Evolutionary conservation across 2,113 vertebrate genomes (phyloP).

Genomic region (Pelmatolapia mariae): DNA sequence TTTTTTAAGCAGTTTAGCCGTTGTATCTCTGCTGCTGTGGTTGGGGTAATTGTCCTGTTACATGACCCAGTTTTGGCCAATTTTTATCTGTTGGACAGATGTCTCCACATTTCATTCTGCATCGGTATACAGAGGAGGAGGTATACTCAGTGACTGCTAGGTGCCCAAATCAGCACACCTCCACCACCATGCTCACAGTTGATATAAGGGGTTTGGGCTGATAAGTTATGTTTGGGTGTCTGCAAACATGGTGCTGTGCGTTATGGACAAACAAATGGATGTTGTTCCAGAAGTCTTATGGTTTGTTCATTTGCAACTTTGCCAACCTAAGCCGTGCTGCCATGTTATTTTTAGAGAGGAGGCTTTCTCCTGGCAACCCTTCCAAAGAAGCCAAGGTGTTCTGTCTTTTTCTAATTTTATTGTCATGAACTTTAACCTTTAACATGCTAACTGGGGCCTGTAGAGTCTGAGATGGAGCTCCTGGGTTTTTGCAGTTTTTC

Average conservation of each 20-base stretch:
- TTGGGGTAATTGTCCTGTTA: not conserved
- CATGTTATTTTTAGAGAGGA: not conserved
- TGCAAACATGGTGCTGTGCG: not conserved
- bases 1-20: fast-evolving
- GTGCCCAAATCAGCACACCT: not conserved
- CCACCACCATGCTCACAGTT: fast-evolving
- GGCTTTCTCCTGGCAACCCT: not conserved
- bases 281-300: not conserved
- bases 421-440: not conserved
- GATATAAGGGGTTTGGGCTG: not conserved
- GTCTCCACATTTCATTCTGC: not conserved
- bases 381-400: not conserved
- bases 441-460: not conserved
- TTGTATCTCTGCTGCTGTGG: not conserved
- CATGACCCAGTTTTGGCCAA: not conserved
- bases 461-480: not conserved
- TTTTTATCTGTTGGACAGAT: not conserved
- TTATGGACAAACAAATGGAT: not conserved
- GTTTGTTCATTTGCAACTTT: not conserved
- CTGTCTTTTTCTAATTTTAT: not conserved
- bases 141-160: not conserved
- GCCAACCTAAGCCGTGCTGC: not conserved
- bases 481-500: not conserved
- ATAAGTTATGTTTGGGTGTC: not conserved
- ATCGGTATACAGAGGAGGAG: not conserved